phyloP scores from a whole-genome alignment of 2,888 invertebrate species.

The Drosophila multiciliata region DNA sequence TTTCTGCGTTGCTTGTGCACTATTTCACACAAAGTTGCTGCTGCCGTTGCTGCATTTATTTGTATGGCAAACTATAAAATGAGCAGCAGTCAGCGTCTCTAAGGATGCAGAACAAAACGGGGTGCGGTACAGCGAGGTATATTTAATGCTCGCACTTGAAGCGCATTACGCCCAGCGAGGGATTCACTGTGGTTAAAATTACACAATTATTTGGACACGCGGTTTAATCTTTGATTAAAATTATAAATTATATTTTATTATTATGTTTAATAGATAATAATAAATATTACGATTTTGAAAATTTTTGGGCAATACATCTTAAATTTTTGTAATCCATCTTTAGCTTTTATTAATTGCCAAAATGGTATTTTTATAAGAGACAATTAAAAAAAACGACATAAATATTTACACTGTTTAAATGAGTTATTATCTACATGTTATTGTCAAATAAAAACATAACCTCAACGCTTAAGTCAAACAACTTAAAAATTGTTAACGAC shows the following conservation, averaged over 20 bases:
- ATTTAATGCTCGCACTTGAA: constrained; percentile 67
- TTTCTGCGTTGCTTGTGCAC: neutral
- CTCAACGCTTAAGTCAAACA: neutral
- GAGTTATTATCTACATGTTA: neutral
- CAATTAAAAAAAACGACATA: neutral
- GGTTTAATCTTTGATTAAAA: neutral
- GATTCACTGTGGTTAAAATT: constrained; percentile 43
- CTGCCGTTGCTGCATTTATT: constrained; percentile 33
- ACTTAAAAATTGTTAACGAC: neutral
- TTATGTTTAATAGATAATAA: neutral
- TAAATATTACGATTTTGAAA: too few relatives aligned
- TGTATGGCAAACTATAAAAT: constrained; percentile 52
- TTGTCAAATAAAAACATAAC: neutral
- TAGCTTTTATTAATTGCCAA: neutral
- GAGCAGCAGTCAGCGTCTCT: constrained; percentile 42
- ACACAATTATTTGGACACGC: neutral
- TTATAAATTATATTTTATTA: neutral
- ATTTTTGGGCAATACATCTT: too few relatives aligned
- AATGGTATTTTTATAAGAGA: neutral
- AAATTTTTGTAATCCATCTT: neutral
- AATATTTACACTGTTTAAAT: neutral
- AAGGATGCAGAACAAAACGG: neutral
- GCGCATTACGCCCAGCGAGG: constrained; percentile 39
- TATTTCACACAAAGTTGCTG: constrained; percentile 34
- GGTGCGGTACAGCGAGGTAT: constrained; percentile 35